Evolutionary conservation across 2,888 invertebrate species (phyloP), one percentile per base, ranked within the genome.

Genomic region (Laothoe populi): DNA sequence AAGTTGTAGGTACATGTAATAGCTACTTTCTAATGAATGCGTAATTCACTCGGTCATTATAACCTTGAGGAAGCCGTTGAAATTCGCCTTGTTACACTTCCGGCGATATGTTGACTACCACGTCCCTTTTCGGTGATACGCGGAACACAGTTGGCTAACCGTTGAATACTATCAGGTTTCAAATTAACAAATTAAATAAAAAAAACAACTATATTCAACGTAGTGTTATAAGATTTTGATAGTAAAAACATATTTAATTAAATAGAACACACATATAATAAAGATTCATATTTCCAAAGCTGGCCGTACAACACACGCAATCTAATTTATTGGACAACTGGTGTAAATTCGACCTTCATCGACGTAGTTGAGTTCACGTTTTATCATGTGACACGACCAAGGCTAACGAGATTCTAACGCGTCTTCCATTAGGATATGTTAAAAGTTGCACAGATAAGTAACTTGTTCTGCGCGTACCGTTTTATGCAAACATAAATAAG

Each of bases 51-150:
- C 35, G 19, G 61, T 59, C 60, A 13, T 31, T 0, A 64, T 77
- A 75, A 74, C 78, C 82, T 80, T 81, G 77, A 82, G 83, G 83
- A 84, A 84, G 82, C 78, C 78, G 68, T 77, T 77, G 77, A 79
- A 79, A 81, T 82, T 79, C 77, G 81, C 72, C 70, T 73, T 81
- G 78, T 74, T 79, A 79, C 72, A 83, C 80, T 83, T 86, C 86
- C 87, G 85, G 82, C 73, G 69, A 66, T 62, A 67, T 31, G 58
- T 53, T 26, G 40, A 45, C 60, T 63, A 64, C 63, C 68, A 66
- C 72, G 80, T 77, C 83, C 83, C 84, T 85, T 84, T 82, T 82
- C 69, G 78, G 84, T 82, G 82, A 75, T 80, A 70, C 68, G 77
- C 38, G 38, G 38, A 11, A 38, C 38, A 38, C 82, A 83, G 82